Conservation (phyloP, 2,113 vertebrate genomes). For the Emydocephalus ijimae region DNA sequence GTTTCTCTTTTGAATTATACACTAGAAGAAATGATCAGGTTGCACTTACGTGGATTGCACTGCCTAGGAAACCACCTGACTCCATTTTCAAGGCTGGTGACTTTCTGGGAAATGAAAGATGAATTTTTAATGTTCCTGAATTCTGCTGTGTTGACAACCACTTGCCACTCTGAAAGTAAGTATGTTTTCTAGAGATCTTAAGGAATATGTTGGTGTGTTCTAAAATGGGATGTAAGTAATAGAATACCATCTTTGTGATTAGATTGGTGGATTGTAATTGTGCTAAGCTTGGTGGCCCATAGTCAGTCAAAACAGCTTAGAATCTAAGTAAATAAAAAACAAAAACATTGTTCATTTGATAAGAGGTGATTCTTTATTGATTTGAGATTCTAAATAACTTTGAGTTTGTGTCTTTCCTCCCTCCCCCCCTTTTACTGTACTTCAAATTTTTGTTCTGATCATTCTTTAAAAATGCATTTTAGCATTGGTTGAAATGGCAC, state of each 20-base stretch:
- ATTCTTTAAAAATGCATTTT: neutral
- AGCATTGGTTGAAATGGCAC: neutral
- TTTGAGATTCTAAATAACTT: neutral
- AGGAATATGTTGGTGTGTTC: neutral
- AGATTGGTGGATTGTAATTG: neutral
- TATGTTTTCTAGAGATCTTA: constrained; percentile 38
- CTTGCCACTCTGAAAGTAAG: constrained; percentile 55
- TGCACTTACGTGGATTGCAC: constrained; percentile 59
- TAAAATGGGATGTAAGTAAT: neutral
- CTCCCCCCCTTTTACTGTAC: neutral
- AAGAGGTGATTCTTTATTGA: neutral
- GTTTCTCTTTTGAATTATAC: constrained; percentile 41
- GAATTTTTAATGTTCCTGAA: constrained; percentile 42
- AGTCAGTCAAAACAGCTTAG: neutral
- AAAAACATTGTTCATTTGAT: neutral
- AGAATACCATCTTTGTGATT: neutral
- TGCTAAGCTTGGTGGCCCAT: neutral
- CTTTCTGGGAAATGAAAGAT: constrained; percentile 33
- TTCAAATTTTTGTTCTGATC: neutral
- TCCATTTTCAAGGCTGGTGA: constrained; percentile 49
- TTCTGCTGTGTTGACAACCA: constrained; percentile 20
- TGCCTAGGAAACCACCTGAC: constrained; percentile 61
- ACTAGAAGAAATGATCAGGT: constrained; percentile 60
- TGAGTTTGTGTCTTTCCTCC: neutral
- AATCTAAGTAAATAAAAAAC: neutral